phyloP scores from a whole-genome alignment of 2,888 invertebrate genomes.

The Zygothrica quintamaculata region DNA sequence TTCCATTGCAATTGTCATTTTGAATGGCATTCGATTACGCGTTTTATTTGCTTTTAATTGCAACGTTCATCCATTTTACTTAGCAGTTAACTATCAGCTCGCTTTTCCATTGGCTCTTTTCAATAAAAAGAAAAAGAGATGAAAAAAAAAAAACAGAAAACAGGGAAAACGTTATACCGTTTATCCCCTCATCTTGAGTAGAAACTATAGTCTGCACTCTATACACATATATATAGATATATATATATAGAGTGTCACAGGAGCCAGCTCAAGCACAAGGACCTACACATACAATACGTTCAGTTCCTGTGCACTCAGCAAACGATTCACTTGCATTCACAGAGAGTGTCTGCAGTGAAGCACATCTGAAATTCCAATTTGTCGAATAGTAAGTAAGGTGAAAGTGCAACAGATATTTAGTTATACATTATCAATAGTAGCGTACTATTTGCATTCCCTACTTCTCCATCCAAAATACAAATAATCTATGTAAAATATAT shows the following conservation, averaged over 20 bases:
- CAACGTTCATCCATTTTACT: conserved; percentile 58
- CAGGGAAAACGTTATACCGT: conserved; percentile 2
- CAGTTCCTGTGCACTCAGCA: conserved; percentile 42
- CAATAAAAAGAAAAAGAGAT: no score
- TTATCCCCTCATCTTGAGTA: conserved; percentile 3
- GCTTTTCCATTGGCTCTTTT: conserved; percentile 19
- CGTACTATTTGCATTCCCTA: conserved; percentile 4
- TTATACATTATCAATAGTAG: not conserved
- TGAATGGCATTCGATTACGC: conserved; percentile 71
- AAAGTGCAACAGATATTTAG: conserved; percentile 9
- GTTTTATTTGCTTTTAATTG: conserved; percentile 72
- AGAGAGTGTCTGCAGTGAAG: conserved; percentile 48
- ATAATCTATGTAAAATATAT: no score
- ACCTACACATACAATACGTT: conserved; percentile 5
- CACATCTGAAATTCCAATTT: conserved; percentile 45
- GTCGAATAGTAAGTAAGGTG: conserved; percentile 17
- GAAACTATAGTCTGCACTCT: no score
- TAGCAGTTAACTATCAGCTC: conserved; percentile 29
- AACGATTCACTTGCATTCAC: conserved; percentile 36
- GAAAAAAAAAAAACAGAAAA: no score
- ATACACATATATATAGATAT: no score
- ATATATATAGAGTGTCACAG: conserved; percentile 1
- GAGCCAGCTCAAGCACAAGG: conserved; percentile 26
- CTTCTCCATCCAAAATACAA: no score
- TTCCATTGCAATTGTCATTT: conserved; percentile 33